Percentiles rank a stretch among this genome's conserved stretches.
Evolutionary conservation across 2,888 invertebrate genomes (phyloP).

Genomic region (Agrotis ipsilon): DNA sequence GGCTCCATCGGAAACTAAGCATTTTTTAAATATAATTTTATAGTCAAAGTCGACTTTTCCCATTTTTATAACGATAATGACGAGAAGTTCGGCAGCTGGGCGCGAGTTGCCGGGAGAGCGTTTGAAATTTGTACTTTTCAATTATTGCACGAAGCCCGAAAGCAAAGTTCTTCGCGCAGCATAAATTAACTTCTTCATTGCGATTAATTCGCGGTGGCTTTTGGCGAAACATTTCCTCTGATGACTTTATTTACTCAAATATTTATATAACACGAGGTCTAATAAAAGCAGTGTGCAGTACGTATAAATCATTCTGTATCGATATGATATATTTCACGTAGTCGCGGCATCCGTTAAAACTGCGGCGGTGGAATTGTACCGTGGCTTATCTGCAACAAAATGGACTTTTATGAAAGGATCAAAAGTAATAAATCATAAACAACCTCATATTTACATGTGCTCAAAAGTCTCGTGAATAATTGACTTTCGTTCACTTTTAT

Average conservation of each 20-base stretch:
- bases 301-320: conserved; percentile 76
- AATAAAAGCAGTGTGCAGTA: conserved; percentile 68
- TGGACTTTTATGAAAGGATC: conserved; percentile 68
- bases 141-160: conserved; percentile 77
- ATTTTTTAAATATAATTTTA: conserved; percentile 73
- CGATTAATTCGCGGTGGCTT: conserved; percentile 76
- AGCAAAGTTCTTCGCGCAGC: conserved; percentile 75
- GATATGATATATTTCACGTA: conserved; percentile 76
- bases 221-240: conserved; percentile 71
- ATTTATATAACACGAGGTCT: conserved; percentile 65
- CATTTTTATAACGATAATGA: conserved; percentile 80
- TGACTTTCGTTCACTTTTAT: conserved; percentile 22
- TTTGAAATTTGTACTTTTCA: conserved; percentile 81
- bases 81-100: conserved; percentile 74
- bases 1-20: conserved; percentile 63
- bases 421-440: conserved; percentile 61
- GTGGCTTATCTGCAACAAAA: conserved; percentile 74
- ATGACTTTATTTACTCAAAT: conserved; percentile 67
- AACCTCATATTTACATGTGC: conserved; percentile 42
- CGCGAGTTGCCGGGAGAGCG: conserved; percentile 68
- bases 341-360: conserved; percentile 73
- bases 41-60: conserved; percentile 72
- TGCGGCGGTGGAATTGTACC: conserved; percentile 71
- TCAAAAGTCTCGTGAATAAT: conserved; percentile 53
- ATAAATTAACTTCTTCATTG: conserved; percentile 80